Percentiles rank a stretch among this genome's conserved stretches.
phyloP scores from a whole-genome alignment of 2,888 invertebrate genomes.

The Hyposoter dolosus region DNA sequence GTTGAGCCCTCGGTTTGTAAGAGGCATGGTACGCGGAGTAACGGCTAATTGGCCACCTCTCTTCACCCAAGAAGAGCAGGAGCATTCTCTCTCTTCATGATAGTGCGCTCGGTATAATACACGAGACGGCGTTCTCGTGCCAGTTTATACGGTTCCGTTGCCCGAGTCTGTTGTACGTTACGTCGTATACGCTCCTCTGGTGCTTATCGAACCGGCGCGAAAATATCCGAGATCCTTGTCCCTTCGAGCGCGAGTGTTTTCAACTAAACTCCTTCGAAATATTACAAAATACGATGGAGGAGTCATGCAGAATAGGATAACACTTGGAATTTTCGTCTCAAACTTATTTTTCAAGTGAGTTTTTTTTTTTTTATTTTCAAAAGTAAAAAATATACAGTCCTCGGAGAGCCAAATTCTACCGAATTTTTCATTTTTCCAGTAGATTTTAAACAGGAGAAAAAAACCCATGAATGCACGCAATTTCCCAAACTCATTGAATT shows the following conservation, averaged over 20 bases:
- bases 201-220: conserved; percentile 66
- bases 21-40: conserved; percentile 77
- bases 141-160: conserved; percentile 66
- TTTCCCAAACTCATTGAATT: not conserved
- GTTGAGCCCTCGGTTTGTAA: conserved; percentile 68
- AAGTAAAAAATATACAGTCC: not conserved
- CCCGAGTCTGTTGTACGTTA: conserved; percentile 61
- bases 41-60: conserved; percentile 84
- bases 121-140: conserved; percentile 67
- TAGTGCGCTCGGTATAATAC: conserved; percentile 54
- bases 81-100: conserved; percentile 70
- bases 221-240: conserved; percentile 30
- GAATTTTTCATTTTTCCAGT: not conserved
- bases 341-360: conserved; percentile 27
- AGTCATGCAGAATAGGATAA: conserved; percentile 54
- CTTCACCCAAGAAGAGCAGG: conserved; percentile 76
- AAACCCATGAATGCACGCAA: not conserved
- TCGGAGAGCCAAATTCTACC: not conserved
- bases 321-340: conserved; percentile 12
- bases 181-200: conserved; percentile 51
- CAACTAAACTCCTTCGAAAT: conserved; percentile 23
- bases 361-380: not conserved
- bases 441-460: not conserved
- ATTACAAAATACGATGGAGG: conserved; percentile 50
- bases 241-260: conserved; percentile 47